These are phyloP conservation scores for Orchestes rusci DNA, from an alignment of 2,888 invertebrate species.

Conservation along the genomic window DNA sequence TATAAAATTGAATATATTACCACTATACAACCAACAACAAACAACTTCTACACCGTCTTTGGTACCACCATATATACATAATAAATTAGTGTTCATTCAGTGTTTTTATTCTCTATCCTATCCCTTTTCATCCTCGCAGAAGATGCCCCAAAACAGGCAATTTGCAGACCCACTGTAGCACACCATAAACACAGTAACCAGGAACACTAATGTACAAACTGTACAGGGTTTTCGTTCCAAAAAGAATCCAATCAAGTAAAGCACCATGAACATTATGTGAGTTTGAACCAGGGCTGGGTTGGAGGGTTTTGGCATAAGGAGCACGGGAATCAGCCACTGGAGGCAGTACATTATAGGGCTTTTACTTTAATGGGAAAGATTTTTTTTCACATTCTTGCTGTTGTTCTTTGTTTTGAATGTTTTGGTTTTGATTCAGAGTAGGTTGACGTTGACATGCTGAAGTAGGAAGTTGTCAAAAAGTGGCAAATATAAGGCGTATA, in stretches of 20 bases:
- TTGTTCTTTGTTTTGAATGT: too few species aligned
- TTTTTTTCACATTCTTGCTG: too few species aligned
- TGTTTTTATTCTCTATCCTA: too few species aligned
- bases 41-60: not conserved
- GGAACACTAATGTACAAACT: conserved; percentile 91
- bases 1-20: too few species aligned
- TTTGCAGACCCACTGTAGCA: conserved; percentile 95
- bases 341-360: conserved; percentile 98
- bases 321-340: conserved; percentile 94
- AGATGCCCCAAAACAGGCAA: conserved; percentile 85
- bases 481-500: too few species aligned
- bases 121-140: conserved; percentile 60
- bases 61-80: not conserved
- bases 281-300: conserved; percentile 94
- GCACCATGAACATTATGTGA: conserved; percentile 90
- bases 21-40: not conserved
- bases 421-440: too few species aligned
- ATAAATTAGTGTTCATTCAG: not conserved
- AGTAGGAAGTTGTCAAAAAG: too few species aligned
- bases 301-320: conserved; percentile 94
- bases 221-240: conserved; percentile 95
- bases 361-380: too few species aligned
- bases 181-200: conserved; percentile 85
- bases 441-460: too few species aligned
- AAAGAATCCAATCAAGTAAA: conserved; percentile 82